These are phyloP conservation scores for Periparus ater DNA, from an alignment of 2,797 vertebrate genomes.

Conservation along the genomic window DNA sequence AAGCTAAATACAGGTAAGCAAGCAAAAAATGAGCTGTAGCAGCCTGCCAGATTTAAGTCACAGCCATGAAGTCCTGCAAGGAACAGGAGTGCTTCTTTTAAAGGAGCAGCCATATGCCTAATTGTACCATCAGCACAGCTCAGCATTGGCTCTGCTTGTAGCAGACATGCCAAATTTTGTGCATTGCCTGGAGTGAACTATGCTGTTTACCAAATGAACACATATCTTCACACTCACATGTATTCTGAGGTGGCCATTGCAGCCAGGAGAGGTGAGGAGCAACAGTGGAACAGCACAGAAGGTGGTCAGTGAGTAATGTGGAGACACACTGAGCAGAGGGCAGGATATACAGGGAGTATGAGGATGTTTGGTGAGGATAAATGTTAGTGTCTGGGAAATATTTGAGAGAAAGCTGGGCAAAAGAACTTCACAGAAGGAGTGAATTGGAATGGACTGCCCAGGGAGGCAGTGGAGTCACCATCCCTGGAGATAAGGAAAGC, in stretches of 20 bases:
- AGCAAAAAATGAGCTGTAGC: background rate
- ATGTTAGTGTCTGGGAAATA: background rate
- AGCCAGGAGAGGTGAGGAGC: background rate
- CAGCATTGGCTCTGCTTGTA: background rate
- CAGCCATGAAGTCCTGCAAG: background rate
- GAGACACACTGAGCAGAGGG: background rate
- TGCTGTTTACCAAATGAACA: background rate
- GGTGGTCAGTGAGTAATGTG: rapidly evolving
- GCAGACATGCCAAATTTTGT: background rate
- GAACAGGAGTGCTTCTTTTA: background rate
- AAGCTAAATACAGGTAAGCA: background rate
- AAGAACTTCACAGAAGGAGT: background rate
- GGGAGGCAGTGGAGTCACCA: rapidly evolving
- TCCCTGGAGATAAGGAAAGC: background rate
- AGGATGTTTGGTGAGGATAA: background rate
- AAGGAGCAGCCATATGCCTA: background rate
- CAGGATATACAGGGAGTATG: background rate
- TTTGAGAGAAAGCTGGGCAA: background rate
- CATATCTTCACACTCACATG: background rate
- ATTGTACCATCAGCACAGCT: background rate
- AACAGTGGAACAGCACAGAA: background rate
- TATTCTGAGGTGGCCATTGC: background rate
- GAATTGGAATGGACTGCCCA: background rate
- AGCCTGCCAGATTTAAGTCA: background rate
- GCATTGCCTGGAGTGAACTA: background rate